Evolutionary conservation across 2,797 vertebrate genomes (phyloP).

Genomic region (Ceyx erithaca): DNA sequence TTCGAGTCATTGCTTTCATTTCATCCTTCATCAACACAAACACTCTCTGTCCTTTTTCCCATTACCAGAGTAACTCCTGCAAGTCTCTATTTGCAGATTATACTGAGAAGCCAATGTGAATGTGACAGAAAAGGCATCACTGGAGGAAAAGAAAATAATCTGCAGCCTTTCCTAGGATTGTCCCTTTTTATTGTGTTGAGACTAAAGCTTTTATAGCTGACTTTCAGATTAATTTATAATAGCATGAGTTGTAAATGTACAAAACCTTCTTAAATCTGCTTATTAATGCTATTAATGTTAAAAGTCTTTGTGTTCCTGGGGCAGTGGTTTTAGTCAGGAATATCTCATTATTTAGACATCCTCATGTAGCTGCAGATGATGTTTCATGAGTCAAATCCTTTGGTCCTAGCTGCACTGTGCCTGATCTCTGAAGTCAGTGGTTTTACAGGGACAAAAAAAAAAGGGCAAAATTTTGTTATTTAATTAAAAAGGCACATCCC

Average conservation of each 20-base stretch:
- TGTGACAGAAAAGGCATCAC: background rate
- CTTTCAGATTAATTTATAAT: background rate
- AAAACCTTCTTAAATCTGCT: background rate
- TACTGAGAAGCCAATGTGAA: background rate
- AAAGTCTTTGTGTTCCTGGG: background rate
- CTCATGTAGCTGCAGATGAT: background rate
- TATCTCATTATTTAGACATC: background rate
- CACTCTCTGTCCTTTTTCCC: background rate
- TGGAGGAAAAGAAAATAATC: background rate
- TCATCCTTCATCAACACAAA: background rate
- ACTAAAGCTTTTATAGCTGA: background rate
- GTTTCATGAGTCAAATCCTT: background rate
- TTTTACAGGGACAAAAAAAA: background rate
- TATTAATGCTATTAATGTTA: background rate
- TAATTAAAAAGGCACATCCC: accelerated
- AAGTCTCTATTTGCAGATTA: background rate
- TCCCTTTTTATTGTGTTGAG: background rate
- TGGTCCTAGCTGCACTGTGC: background rate
- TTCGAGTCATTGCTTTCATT: background rate
- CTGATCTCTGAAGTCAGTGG: background rate
- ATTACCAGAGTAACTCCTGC: background rate
- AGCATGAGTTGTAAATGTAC: background rate
- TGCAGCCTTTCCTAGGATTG: background rate
- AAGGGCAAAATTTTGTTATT: background rate
- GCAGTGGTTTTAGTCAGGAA: background rate